Percentiles rank a stretch among this genome's conserved stretches.
phyloP scores from a whole-genome alignment of 2,888 invertebrate species.

The Asteroscopus sphinx region DNA sequence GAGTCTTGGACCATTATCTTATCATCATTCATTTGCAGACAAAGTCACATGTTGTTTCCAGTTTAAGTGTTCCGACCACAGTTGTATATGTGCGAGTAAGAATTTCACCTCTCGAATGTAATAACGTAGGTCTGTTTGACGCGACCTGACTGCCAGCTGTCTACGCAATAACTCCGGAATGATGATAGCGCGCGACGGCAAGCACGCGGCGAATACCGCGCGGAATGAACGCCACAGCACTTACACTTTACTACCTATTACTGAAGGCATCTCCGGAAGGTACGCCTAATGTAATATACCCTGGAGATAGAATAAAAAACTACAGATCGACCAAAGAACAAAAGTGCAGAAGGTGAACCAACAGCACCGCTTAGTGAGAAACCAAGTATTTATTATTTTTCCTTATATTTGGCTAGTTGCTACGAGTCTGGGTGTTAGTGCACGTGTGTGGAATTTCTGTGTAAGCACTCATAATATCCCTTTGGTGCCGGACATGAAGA shows the following conservation, averaged over 20 bases:
- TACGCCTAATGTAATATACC: constrained; percentile 23
- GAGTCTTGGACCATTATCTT: constrained; percentile 4
- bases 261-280: constrained; percentile 24
- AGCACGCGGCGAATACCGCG: constrained; percentile 25
- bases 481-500: too few species aligned
- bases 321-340: constrained; percentile 4
- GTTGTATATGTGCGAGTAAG: background rate
- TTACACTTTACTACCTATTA: constrained; percentile 56
- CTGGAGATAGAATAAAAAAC: constrained; percentile 37
- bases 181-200: constrained; percentile 26
- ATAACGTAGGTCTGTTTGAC: constrained; percentile 7
- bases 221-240: constrained; percentile 44
- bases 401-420: too few species aligned
- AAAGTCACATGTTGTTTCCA: background rate
- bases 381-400: too few species aligned
- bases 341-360: background rate
- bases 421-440: too few species aligned
- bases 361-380: too few species aligned
- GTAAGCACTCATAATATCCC: too few species aligned
- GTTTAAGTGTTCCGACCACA: background rate
- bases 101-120: constrained; percentile 10
- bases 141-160: constrained; percentile 12
- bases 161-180: constrained; percentile 32
- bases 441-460: too few species aligned
- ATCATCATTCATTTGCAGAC: background rate